Percentiles rank a stretch among this genome's conserved stretches.
These are phyloP conservation scores for Stegastes partitus DNA, from an alignment of 2,113 vertebrate species.

Conservation along the genomic window DNA sequence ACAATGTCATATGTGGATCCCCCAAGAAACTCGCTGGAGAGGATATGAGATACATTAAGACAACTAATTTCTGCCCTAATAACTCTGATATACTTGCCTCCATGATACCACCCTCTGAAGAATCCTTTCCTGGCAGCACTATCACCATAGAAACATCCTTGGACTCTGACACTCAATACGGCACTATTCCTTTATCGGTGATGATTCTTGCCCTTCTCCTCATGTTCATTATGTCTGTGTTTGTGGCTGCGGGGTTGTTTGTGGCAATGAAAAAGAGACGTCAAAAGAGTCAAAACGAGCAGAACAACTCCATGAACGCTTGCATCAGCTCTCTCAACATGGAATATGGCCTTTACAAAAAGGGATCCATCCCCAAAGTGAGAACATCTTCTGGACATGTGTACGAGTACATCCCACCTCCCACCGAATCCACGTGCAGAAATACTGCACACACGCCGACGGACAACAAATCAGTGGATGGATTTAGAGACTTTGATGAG, in stretches of 20 bases:
- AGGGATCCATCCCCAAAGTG: constrained; percentile 89
- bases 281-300: constrained; percentile 91
- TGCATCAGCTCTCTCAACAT: constrained; percentile 96
- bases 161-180: constrained; percentile 84
- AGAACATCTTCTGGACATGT: constrained; percentile 93
- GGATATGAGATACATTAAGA: constrained; percentile 91
- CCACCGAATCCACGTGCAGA: constrained; percentile 89
- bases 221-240: constrained; percentile 95
- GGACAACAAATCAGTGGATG: constrained; percentile 89
- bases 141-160: constrained; percentile 88
- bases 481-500: constrained; percentile 94
- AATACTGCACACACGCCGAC: constrained; percentile 87
- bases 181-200: constrained; percentile 92
- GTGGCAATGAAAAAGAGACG: constrained; percentile 92
- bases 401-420: constrained; percentile 94
- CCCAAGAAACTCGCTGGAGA: constrained; percentile 92
- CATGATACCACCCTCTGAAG: constrained; percentile 89
- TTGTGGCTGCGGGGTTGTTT: constrained; percentile 94
- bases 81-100: constrained; percentile 90
- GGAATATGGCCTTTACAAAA: constrained; percentile 94
- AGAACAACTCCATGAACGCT: constrained; percentile 91
- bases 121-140: constrained; percentile 87
- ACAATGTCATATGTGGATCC: constrained; percentile 94
- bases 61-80: constrained; percentile 92
- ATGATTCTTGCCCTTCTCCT: constrained; percentile 94